These are phyloP conservation scores for Agonopterix subpropinquella DNA, from an alignment of 2,888 invertebrate genomes.

Conservation along the genomic window DNA sequence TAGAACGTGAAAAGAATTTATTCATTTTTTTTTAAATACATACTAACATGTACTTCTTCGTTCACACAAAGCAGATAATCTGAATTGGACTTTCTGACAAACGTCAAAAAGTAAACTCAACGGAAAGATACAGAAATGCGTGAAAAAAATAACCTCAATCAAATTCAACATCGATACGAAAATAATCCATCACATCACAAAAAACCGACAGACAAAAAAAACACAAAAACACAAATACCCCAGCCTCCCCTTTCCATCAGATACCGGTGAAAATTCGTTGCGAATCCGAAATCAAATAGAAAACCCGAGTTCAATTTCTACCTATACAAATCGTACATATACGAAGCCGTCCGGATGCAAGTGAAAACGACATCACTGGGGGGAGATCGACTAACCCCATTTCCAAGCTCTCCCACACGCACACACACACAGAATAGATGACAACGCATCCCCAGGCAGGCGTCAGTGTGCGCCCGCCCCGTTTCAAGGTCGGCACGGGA, in stretches of 20 bases:
- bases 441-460: conserved; percentile 43
- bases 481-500: conserved; percentile 65
- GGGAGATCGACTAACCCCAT: conserved; percentile 60
- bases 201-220: neutral
- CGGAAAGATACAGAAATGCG: no score
- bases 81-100: no score
- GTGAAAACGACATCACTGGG: conserved; percentile 54
- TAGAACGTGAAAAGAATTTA: no score
- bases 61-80: no score
- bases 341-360: conserved; percentile 58
- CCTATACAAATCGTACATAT: conserved; percentile 7
- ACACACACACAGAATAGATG: conserved; percentile 19
- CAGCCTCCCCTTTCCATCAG: conserved; percentile 8
- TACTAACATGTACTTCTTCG: no score
- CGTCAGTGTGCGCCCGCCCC: conserved; percentile 48
- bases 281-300: conserved; percentile 55
- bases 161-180: no score
- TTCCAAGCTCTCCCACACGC: conserved; percentile 32
- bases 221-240: conserved; percentile 2
- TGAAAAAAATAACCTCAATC: no score
- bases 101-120: no score
- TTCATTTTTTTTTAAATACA: no score
- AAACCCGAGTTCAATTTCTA: conserved; percentile 27
- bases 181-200: neutral
- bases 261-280: conserved; percentile 28